Evolutionary conservation across 2,113 vertebrate species (phyloP).

Genomic region (Semicossyphus pulcher): DNA sequence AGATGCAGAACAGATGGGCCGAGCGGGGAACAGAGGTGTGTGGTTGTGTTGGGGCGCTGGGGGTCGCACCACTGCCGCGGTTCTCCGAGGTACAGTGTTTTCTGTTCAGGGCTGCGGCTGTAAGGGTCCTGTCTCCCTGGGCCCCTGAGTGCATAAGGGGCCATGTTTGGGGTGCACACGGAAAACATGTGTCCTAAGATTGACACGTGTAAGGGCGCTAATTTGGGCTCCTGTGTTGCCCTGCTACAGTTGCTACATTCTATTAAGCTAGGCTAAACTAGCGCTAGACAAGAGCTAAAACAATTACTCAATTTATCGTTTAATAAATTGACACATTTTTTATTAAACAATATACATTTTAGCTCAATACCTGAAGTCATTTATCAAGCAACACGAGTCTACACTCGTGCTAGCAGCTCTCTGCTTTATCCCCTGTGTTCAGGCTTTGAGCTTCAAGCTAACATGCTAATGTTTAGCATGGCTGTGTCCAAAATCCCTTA

Average conservation of each 20-base stretch:
- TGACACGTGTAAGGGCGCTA: neutral
- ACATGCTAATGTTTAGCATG: neutral
- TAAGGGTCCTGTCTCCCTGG: neutral
- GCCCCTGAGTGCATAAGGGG: conserved; percentile 3
- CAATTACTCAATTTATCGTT: neutral
- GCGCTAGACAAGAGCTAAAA: neutral
- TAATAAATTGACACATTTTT: neutral
- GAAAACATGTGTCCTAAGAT: neutral
- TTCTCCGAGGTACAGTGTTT: conserved; percentile 43
- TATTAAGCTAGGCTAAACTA: neutral
- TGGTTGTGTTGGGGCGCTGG: conserved; percentile 44
- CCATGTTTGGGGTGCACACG: conserved; percentile 2
- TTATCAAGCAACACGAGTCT: neutral
- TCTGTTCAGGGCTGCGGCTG: conserved; percentile 46
- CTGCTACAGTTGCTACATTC: neutral
- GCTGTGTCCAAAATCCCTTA: no score
- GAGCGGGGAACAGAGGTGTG: conserved; percentile 33
- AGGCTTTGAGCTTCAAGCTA: neutral
- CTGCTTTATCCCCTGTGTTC: no score
- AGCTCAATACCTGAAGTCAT: neutral
- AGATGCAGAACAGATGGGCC: conserved; percentile 68
- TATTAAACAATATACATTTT: neutral
- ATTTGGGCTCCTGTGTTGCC: neutral
- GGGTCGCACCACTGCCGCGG: conserved; percentile 1
- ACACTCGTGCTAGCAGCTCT: no score